Evolutionary conservation across 2,888 invertebrate genomes (phyloP), one percentile per base, ranked within the genome.

Genomic region (Aphidoletes aphidimyza): DNA sequence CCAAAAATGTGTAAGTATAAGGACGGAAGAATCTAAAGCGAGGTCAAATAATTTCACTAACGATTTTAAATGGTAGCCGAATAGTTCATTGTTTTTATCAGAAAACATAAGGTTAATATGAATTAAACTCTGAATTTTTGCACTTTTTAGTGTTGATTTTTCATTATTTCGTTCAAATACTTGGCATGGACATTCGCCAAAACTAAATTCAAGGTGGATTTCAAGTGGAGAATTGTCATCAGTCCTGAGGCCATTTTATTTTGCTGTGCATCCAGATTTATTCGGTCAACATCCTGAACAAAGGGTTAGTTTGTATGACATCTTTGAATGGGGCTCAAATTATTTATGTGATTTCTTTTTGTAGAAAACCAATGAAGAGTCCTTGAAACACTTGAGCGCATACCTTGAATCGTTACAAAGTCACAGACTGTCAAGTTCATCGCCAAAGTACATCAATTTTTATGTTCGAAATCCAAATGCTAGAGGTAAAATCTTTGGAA

Each of bases 201-300:
- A 69, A 30, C 6, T 54, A 26, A 54, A 26, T 11, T 17, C 26
- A 54, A 69, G 34, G 30, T 69, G 87, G 69, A 90, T 94, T 87
- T 96, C 94, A 88, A 94, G 94, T 85, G 94, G 95, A 39, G 97
- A 98, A 91, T 93, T 97, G 30, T 95, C 97, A 0, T 95, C 97
- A 36, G 98, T 98, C 0, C 91, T 98, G 83, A 92, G 98, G 85
- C 98, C 98, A 6, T 98, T 98, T 90, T 98, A 97, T 90, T 98
- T 98, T 89, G 94, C 94, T 85, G 98, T 98, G 2, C 98, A 98
- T 91, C 98, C 98, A 17, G 98, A 98, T 91, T 92, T 98, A 83
- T 98, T 98, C 91, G 97, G 97, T 84, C 94, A 95, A 90, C 94
- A 95, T 92, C 98, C 98, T 47, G 93, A 93, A 88, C 96, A 98